phyloP scores from a whole-genome alignment of 2,888 invertebrate genomes.

The Agonopterix heracliana region DNA sequence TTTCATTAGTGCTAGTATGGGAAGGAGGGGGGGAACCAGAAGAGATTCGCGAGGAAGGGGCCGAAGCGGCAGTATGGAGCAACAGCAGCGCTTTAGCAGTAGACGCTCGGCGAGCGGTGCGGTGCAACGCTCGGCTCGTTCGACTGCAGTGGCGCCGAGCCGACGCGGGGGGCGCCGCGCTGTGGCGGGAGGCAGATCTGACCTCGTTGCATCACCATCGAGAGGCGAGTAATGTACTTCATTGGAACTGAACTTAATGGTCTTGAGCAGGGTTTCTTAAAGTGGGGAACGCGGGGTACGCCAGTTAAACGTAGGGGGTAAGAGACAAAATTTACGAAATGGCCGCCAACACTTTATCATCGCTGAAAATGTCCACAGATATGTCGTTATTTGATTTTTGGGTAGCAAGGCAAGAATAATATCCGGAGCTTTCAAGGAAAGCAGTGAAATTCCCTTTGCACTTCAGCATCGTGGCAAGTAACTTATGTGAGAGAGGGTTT shows the following conservation, averaged over 20 bases:
- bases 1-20: conserved; percentile 57
- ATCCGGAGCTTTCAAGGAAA: no score
- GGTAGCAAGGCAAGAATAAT: no score
- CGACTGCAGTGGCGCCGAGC: conserved; percentile 64
- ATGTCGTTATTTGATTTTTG: no score
- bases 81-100: conserved; percentile 64
- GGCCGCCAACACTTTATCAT: no score
- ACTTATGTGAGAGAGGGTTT: no score
- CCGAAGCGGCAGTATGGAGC: conserved; percentile 68
- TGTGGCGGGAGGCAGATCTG: conserved; percentile 66
- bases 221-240: conserved; percentile 48
- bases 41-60: conserved; percentile 42
- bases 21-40: conserved; percentile 59
- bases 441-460: no score
- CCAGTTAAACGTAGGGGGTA: no score
- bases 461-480: no score
- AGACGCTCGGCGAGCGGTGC: conserved; percentile 62
- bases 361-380: no score
- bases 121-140: conserved; percentile 63
- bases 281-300: no score
- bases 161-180: conserved; percentile 36
- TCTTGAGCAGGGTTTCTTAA: no score
- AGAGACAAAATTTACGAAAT: no score
- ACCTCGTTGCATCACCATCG: conserved; percentile 64
- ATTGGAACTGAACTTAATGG: background rate